Conservation (phyloP, 2,888 invertebrate species). For the Prenolepis imparis region DNA sequence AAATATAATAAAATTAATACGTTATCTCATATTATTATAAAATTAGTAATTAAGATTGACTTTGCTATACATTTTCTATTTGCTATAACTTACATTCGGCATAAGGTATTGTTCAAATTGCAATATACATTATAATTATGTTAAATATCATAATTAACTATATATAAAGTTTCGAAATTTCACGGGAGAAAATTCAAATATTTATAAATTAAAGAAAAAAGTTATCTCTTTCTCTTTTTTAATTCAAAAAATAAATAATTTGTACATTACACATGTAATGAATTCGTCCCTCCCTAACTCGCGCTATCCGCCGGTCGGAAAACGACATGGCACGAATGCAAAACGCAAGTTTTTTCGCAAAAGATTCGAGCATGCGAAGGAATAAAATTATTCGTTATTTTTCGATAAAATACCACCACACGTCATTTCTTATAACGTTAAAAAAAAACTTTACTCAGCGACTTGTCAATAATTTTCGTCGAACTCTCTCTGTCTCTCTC, state of each 20-base stretch:
- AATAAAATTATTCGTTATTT: not conserved
- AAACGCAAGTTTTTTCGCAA: not conserved
- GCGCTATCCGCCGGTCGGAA: conserved; percentile 1
- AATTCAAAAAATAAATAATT: conserved; percentile 23
- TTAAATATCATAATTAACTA: not conserved
- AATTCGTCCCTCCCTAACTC: conserved; percentile 12
- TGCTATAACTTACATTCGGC: not conserved
- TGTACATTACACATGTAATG: not conserved
- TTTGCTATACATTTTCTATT: conserved; percentile 8
- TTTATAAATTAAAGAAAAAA: not conserved
- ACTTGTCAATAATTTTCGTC: not conserved
- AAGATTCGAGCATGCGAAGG: not conserved
- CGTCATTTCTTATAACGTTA: not conserved
- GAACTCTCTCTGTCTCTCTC: not conserved
- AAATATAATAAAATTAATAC: conserved; percentile 12
- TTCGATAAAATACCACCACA: not conserved
- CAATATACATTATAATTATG: not conserved
- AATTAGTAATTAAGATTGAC: not conserved
- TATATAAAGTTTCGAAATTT: not conserved
- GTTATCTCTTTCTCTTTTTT: not conserved
- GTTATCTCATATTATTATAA: not conserved
- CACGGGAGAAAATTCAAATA: not conserved
- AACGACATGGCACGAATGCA: not conserved
- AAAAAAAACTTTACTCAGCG: not conserved
- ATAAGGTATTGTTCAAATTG: not conserved